Base-by-base conservation (phyloP, 2,113 vertebrate species). In the Lipotes vexillifer region DNA sequence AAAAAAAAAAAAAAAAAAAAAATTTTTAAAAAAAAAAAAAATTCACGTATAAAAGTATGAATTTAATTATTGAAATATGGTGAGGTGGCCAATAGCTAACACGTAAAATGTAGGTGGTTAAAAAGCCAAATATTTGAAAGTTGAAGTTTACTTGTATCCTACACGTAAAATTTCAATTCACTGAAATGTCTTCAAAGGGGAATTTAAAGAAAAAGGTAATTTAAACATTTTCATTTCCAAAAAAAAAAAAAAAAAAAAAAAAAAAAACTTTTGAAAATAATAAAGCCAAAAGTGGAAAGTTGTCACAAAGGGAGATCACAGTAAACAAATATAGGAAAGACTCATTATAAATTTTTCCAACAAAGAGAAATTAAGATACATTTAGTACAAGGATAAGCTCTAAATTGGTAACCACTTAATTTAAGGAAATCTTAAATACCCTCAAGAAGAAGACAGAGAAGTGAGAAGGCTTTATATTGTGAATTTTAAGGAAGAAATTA, bases 101-200 rank as follows among this genome's bases (percentile, higher is more conserved):
- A 21, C 59, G 59, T 57, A 82, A 96, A 96, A 84, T 36, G 1
- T 81, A 94, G 14, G 14, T 90, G 38, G 18, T 49, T 61, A 87
- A 89, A 92, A 92, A 94, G 31, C 3, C 38, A 89, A 68, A 88
- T 80, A 59, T 80, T 66, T 94, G 17, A 63, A 93, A 96, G 36
- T 72, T 77, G 59, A 94, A 15, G 3, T 88, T 87, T 33, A 88
- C 77, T 29, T 97, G 52, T 71, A 91, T 69, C 23, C 55, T 91
- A 69, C 15, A 55, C 18, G 81, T 94, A 78, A 74, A 90, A 49
- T 59, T 89, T 95, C 83, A 92, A 93, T 78, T 96, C 78, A 88
- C 23, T 71, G 65, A 88, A 88, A 81, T 93, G 20, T 36, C 41
- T 93, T 80, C 31, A 63, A 46, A 80, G 38, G 21, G 57, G 3